Conservation (phyloP, 1,140 invertebrate genomes). For the Nymphalis io region DNA sequence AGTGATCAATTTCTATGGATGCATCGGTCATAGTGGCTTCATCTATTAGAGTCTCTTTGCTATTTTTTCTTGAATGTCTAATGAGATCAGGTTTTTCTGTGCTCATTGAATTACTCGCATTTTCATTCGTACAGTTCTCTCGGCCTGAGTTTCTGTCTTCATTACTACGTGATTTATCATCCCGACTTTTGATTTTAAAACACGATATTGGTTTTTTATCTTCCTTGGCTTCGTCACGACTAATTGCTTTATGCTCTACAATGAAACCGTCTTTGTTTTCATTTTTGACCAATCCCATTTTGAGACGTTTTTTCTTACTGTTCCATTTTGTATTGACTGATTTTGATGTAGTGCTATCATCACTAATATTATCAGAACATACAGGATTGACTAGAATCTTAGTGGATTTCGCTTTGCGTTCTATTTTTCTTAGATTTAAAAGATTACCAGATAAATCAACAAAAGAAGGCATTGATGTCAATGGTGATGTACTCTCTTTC, state of each 20-base stretch:
- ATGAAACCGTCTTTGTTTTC: constrained; percentile 51
- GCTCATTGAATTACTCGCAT: constrained; percentile 65
- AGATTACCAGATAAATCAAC: constrained; percentile 63
- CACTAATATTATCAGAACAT: constrained; percentile 69
- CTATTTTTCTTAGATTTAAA: constrained; percentile 74
- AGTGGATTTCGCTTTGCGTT: constrained; percentile 73
- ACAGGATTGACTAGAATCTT: constrained; percentile 77
- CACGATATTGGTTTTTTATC: constrained; percentile 74
- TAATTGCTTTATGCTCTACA: constrained; percentile 53
- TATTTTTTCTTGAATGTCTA: constrained; percentile 66
- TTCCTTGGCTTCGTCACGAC: constrained; percentile 57
- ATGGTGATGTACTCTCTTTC: constrained; percentile 60
- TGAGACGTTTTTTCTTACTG: constrained; percentile 73
- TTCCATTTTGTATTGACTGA: constrained; percentile 65
- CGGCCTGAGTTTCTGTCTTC: constrained; percentile 61
- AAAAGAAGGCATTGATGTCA: constrained; percentile 60
- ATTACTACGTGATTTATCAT: constrained; percentile 65
- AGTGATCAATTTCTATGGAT: constrained; percentile 43
- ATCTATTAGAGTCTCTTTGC: constrained; percentile 61
- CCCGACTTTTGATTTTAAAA: constrained; percentile 74
- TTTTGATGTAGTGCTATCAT: constrained; percentile 69
- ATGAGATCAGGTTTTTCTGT: constrained; percentile 65
- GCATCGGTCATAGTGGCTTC: constrained; percentile 62
- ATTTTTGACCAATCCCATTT: constrained; percentile 51
- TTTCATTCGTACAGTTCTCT: constrained; percentile 72